A percentile compares a stretch with the other conserved stretches of the same genome.
Conservation (phyloP, 2,888 invertebrate species). For the Dugesia japonica region DNA sequence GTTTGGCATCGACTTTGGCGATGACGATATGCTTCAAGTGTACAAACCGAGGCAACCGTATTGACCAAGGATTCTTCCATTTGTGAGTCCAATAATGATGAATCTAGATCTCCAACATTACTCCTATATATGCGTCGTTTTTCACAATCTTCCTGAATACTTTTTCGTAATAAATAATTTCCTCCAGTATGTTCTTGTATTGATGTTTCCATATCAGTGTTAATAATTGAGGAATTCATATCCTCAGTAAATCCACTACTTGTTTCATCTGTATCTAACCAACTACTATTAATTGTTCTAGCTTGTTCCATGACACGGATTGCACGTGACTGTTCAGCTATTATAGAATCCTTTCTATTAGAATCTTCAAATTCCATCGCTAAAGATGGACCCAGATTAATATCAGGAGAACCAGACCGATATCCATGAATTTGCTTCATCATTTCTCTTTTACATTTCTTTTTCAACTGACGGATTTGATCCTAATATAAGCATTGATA, state of each 20-base stretch:
- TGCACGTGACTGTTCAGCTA: background rate
- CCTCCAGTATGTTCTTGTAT: background rate
- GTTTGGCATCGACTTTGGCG: background rate
- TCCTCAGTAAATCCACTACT: background rate
- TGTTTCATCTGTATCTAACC: background rate
- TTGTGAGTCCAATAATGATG: background rate
- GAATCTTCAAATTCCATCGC: conserved; percentile 5
- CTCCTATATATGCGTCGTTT: background rate
- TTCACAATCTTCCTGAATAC: conserved; percentile 14
- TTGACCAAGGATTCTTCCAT: background rate
- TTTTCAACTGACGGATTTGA: background rate
- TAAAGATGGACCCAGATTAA: background rate
- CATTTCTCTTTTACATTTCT: conserved; percentile 14
- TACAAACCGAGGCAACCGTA: background rate
- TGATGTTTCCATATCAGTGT: background rate
- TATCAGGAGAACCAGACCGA: background rate
- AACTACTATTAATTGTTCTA: conserved; percentile 7
- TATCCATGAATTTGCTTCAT: background rate
- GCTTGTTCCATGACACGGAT: background rate
- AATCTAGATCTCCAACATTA: background rate
- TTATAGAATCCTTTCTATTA: background rate
- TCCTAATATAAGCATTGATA: too few relatives aligned
- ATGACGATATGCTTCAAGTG: background rate
- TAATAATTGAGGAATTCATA: background rate
- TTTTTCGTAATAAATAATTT: conserved; percentile 20